A percentile compares a stretch with the other conserved stretches of the same genome.
Evolutionary conservation across 2,797 vertebrate species (phyloP).

Genomic region (Karalla daura): DNA sequence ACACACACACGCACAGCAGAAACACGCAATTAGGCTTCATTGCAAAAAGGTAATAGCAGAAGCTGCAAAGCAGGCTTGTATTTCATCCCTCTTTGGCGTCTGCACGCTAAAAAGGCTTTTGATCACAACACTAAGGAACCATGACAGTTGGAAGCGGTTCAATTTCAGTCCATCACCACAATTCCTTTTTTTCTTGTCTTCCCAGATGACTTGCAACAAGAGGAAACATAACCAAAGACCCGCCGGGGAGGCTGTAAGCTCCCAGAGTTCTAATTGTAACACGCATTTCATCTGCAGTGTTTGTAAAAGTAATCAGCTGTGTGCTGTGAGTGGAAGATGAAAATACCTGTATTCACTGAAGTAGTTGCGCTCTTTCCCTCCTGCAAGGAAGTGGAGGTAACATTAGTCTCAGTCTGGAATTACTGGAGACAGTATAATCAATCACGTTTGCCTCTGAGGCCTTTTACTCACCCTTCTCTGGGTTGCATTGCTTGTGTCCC

Average conservation of each 20-base stretch:
- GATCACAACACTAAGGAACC: constrained; percentile 40
- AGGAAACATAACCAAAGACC: constrained; percentile 56
- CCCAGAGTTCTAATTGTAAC: constrained; percentile 48
- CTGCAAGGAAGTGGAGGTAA: constrained; percentile 78
- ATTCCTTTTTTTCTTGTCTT: constrained; percentile 40
- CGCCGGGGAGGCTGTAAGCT: constrained; percentile 48
- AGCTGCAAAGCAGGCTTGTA: constrained; percentile 62
- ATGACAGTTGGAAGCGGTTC: constrained; percentile 35
- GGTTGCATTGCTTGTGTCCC: constrained; percentile 94
- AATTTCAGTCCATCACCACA: constrained; percentile 39
- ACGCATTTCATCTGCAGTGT: constrained; percentile 60
- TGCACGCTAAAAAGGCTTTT: constrained; percentile 59
- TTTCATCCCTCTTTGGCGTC: constrained; percentile 44
- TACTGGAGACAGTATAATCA: constrained; percentile 20
- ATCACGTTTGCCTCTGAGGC: constrained; percentile 46
- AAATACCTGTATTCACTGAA: constrained; percentile 95
- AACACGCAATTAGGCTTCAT: constrained; percentile 74
- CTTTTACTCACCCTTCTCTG: constrained; percentile 88
- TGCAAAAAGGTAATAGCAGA: constrained; percentile 58
- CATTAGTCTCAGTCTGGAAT: constrained; percentile 48
- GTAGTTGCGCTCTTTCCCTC: constrained; percentile 91
- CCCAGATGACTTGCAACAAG: constrained; percentile 30
- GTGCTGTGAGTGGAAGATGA: constrained; percentile 37
- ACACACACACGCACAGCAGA: constrained; percentile 80
- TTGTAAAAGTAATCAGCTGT: constrained; percentile 62